Conservation (phyloP, 2,797 vertebrate genomes). For the Tadarida brasiliensis region DNA sequence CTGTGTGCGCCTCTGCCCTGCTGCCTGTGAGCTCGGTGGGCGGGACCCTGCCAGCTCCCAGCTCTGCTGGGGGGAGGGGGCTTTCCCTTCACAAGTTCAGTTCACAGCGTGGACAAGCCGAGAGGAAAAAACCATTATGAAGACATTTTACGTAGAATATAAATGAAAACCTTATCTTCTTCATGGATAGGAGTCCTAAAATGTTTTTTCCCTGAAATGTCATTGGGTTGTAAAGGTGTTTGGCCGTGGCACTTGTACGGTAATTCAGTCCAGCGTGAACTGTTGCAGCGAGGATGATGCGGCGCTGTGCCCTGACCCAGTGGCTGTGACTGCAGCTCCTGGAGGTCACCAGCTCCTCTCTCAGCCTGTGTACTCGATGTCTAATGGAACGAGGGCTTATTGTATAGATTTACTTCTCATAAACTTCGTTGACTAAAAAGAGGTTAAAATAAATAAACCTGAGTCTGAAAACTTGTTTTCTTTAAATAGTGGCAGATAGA, state of each 20-base stretch:
- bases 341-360: neutral
- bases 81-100: neutral
- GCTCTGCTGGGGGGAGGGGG: neutral
- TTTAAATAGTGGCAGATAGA: neutral
- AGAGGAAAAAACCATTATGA: neutral
- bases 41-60: neutral
- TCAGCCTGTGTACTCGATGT: neutral
- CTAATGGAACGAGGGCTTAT: neutral
- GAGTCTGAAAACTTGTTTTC: neutral
- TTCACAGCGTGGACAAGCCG: neutral
- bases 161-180: neutral
- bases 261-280: neutral
- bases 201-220: neutral
- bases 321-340: neutral
- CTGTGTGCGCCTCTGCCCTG: neutral
- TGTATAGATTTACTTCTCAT: neutral
- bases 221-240: neutral
- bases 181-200: neutral
- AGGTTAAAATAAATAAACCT: neutral
- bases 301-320: too few relatives aligned
- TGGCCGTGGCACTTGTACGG: neutral
- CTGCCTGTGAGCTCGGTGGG: neutral
- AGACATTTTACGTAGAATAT: neutral
- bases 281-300: accelerated
- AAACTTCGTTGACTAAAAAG: neutral